Evolutionary conservation across 2,113 vertebrate genomes (phyloP).

Genomic region (Chauna torquata): DNA sequence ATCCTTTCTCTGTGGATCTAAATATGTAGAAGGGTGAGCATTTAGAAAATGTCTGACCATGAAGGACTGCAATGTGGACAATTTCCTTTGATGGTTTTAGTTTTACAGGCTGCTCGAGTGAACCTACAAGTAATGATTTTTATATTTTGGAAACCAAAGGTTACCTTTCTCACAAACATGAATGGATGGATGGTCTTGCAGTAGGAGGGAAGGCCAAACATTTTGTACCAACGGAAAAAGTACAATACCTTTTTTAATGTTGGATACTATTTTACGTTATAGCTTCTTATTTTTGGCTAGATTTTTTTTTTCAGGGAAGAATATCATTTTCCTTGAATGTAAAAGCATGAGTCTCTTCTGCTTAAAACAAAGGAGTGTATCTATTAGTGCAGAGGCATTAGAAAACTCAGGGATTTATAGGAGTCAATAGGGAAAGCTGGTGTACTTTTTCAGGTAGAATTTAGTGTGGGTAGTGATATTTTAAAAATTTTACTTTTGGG

Average conservation of each 20-base stretch:
- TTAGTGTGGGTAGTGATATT: background rate
- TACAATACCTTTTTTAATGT: background rate
- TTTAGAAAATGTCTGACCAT: background rate
- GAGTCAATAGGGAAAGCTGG: background rate
- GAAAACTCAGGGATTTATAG: background rate
- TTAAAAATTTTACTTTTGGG: background rate
- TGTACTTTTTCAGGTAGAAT: background rate
- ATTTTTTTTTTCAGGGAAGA: background rate
- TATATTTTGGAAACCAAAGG: background rate
- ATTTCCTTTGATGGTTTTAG: background rate
- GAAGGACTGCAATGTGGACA: background rate
- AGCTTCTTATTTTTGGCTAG: background rate
- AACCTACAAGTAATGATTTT: background rate
- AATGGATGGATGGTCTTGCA: rapidly evolving
- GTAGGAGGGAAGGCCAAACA: background rate
- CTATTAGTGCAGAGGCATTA: background rate
- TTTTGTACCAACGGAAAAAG: background rate
- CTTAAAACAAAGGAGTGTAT: background rate
- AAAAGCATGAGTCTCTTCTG: background rate
- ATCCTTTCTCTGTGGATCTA: background rate
- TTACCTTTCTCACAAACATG: background rate
- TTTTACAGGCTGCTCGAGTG: background rate
- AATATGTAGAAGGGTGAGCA: background rate
- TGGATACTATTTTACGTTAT: background rate
- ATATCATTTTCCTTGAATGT: background rate